Evolutionary conservation across 2,888 invertebrate species (phyloP).

Genomic region (Dicranocentrus wangi): DNA sequence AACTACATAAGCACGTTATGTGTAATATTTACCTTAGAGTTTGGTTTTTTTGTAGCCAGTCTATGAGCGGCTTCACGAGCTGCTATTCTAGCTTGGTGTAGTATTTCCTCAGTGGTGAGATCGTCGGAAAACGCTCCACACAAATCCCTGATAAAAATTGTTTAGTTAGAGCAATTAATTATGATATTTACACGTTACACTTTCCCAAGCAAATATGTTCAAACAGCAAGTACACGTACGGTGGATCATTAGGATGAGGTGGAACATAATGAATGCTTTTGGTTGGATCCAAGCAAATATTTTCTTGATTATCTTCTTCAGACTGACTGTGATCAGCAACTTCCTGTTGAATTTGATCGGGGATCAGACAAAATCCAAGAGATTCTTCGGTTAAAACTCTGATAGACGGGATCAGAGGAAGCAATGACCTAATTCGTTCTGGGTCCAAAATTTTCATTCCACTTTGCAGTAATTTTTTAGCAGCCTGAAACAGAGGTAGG

Average conservation of each 20-base stretch:
- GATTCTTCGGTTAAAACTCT: slow-evolving; percentile 85
- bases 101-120: slow-evolving; percentile 84
- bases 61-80: slow-evolving; percentile 82
- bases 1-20: too few relatives aligned
- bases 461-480: slow-evolving; percentile 88
- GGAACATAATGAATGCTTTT: slow-evolving; percentile 72
- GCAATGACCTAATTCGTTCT: slow-evolving; percentile 85
- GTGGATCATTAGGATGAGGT: slow-evolving; percentile 72
- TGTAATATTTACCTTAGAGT: slow-evolving; percentile 75
- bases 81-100: slow-evolving; percentile 83
- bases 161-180: too few relatives aligned
- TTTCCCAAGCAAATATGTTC: too few relatives aligned
- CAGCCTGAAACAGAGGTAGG: slow-evolving; percentile 79
- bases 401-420: slow-evolving; percentile 82
- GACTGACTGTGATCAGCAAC: slow-evolving; percentile 76
- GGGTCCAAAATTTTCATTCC: slow-evolving; percentile 90
- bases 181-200: too few relatives aligned
- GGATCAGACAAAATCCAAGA: slow-evolving; percentile 85
- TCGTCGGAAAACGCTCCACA: slow-evolving; percentile 87
- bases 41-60: slow-evolving; percentile 78
- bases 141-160: slow-evolving; percentile 75
- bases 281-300: slow-evolving; percentile 69
- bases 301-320: slow-evolving; percentile 77
- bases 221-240: too few relatives aligned
- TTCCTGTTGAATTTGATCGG: slow-evolving; percentile 76